Conservation (phyloP, 2,888 invertebrate species). For the Troilus luridus region DNA sequence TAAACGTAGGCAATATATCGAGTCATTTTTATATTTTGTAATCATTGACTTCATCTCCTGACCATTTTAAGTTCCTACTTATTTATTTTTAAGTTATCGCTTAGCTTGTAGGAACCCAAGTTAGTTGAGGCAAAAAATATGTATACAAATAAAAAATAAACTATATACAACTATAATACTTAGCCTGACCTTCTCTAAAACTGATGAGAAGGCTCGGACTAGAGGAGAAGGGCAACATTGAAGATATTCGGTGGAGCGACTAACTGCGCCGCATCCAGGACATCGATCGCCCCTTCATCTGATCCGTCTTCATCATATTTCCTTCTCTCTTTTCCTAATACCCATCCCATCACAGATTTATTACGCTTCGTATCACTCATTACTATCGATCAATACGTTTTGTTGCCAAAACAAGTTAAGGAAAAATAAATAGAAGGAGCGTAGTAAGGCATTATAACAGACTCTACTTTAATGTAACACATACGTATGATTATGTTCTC, state of each 20-base stretch:
- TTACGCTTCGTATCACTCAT: neutral
- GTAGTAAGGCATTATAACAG: neutral
- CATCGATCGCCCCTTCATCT: constrained; percentile 31
- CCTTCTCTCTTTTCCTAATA: constrained; percentile 18
- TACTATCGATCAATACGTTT: neutral
- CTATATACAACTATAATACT: neutral
- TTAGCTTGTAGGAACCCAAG: neutral
- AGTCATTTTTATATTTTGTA: too few species aligned
- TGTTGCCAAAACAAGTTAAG: neutral
- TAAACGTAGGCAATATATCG: too few species aligned
- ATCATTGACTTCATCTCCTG: too few species aligned
- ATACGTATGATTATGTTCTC: too few species aligned
- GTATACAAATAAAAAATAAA: neutral
- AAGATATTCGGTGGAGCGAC: neutral
- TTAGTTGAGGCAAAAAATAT: neutral
- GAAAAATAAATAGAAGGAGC: neutral
- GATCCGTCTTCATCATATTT: constrained; percentile 48
- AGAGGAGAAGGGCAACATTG: constrained; percentile 2
- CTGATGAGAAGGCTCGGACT: neutral
- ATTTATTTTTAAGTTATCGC: too few species aligned
- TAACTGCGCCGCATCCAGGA: constrained; percentile 27
- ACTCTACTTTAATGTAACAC: neutral
- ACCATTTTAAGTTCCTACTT: too few species aligned
- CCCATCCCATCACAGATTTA: neutral
- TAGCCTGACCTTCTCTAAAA: neutral